Conservation (phyloP, 2,797 vertebrate species). For the Chanos chanos region DNA sequence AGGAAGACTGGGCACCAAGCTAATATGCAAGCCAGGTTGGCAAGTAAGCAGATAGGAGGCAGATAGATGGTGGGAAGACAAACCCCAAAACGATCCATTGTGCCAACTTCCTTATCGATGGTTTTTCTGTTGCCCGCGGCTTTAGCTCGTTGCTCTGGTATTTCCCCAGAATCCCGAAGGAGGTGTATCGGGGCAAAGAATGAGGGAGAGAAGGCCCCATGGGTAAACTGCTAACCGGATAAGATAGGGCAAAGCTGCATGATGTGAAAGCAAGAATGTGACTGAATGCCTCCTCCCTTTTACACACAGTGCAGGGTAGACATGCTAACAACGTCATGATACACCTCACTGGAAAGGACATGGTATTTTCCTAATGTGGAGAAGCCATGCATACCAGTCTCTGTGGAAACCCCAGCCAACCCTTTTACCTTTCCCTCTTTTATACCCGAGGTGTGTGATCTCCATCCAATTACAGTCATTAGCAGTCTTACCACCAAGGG, state of each 20-base stretch:
- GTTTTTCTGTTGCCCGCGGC: conserved; percentile 52
- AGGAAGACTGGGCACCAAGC: neutral
- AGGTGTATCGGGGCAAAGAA: conserved; percentile 15
- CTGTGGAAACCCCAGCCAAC: neutral
- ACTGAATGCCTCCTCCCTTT: too few relatives aligned
- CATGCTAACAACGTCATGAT: too few relatives aligned
- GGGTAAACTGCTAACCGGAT: conserved; percentile 1
- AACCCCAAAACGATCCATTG: too few relatives aligned
- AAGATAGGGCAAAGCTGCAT: conserved; percentile 11
- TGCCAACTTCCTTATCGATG: conserved; percentile 24
- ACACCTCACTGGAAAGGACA: too few relatives aligned
- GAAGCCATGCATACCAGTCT: too few relatives aligned
- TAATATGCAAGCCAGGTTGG: neutral
- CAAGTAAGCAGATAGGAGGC: too few relatives aligned
- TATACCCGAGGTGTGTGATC: conserved; percentile 20
- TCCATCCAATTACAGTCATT: conserved; percentile 31
- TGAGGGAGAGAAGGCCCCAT: neutral
- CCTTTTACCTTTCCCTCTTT: neutral
- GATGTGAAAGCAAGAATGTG: neutral
- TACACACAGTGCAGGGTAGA: too few relatives aligned
- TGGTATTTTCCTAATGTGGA: too few relatives aligned
- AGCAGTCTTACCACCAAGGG: conserved; percentile 40
- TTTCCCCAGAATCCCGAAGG: conserved; percentile 69
- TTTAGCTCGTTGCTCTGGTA: conserved; percentile 55
- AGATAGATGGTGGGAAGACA: neutral